These are phyloP conservation scores for Bombycilla garrulus DNA, from an alignment of 2,113 vertebrate species.

Conservation along the genomic window DNA sequence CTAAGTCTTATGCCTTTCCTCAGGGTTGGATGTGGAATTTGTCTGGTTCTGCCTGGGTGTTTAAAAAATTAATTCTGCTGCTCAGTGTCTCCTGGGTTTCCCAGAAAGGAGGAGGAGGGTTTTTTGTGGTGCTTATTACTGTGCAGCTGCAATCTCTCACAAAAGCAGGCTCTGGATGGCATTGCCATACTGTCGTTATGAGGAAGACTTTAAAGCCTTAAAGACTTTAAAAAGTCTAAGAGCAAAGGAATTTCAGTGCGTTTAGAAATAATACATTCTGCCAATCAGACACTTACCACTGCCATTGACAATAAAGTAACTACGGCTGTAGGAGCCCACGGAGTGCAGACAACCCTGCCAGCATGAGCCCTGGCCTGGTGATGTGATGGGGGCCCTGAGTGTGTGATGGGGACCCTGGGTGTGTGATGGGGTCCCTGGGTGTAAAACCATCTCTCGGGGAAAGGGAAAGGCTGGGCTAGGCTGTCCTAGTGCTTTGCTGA, in stretches of 20 bases:
- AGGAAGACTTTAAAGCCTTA: background rate
- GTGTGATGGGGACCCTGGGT: rapidly evolving
- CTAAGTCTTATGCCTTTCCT: background rate
- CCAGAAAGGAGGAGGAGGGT: background rate
- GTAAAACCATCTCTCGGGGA: rapidly evolving
- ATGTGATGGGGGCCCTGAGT: background rate
- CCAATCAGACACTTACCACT: background rate
- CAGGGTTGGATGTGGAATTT: background rate
- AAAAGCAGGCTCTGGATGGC: background rate
- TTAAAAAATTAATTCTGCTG: background rate
- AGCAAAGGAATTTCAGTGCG: background rate
- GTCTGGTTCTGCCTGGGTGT: background rate
- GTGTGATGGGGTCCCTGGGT: too few relatives aligned
- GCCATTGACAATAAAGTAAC: background rate
- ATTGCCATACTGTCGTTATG: background rate
- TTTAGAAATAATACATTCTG: background rate
- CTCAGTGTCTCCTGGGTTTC: background rate
- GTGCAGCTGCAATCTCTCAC: background rate
- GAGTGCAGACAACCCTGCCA: rapidly evolving
- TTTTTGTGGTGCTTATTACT: background rate
- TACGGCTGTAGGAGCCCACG: background rate
- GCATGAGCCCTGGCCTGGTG: rapidly evolving
- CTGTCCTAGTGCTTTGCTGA: background rate
- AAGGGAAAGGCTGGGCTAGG: background rate
- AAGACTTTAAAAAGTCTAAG: background rate